Evolutionary conservation across 2,888 invertebrate species (phyloP).

Genomic region (Apotomis betuletana): DNA sequence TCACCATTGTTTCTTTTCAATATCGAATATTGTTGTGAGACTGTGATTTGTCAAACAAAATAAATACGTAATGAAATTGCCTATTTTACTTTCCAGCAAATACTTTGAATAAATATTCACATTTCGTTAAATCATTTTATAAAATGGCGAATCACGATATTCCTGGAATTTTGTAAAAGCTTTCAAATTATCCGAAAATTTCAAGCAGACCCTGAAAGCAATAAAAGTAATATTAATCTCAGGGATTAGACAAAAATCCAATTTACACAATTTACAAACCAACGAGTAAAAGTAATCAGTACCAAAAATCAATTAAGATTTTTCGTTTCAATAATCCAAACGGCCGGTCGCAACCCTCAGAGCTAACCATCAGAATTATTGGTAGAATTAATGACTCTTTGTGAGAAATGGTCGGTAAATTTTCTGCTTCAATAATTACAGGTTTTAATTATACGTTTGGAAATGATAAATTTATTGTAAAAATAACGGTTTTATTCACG

Average conservation of each 20-base stretch:
- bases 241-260: conserved; percentile 19
- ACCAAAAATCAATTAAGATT: conserved; percentile 33
- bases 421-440: conserved; percentile 17
- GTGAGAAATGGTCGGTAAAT: conserved; percentile 1
- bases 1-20: no score
- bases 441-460: neutral
- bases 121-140: no score
- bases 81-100: no score
- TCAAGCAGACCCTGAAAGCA: neutral
- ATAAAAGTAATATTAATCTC: conserved; percentile 17
- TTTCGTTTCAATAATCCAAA: conserved; percentile 34
- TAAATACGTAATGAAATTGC: no score
- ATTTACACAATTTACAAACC: conserved; percentile 21
- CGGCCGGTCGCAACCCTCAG: conserved; percentile 13
- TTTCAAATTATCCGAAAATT: neutral
- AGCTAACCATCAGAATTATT: conserved; percentile 28
- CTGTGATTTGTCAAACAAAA: no score
- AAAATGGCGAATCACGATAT: no score
- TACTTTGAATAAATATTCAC: no score
- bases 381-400: conserved; percentile 22
- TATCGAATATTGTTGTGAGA: no score
- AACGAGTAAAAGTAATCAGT: conserved; percentile 25
- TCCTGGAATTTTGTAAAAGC: no score
- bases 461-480: neutral
- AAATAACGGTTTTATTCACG: no score